Base-by-base conservation (phyloP, 2,113 vertebrate genomes). In the Abramis brama region DNA sequence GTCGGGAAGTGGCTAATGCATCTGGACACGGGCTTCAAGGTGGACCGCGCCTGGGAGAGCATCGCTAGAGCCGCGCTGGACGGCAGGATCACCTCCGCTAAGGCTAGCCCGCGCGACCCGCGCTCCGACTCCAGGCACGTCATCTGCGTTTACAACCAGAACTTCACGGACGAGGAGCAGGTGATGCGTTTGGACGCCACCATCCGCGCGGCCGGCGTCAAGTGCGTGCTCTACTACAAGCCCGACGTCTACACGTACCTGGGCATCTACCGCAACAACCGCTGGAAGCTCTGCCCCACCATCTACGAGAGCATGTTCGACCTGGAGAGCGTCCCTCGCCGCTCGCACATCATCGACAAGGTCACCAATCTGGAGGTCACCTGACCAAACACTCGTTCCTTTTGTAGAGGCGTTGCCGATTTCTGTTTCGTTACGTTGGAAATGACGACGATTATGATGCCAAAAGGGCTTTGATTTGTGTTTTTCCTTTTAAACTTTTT, bases 231-330 rank as follows among this genome's bases (percentile, higher is more conserved):
- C 5, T 91, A 92, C 79, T 97, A 97, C 94, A 97, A 97, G 91
- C 97, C 97, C 0, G 96, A 98, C 2, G 96, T 96, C 66, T 98
- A 98, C 92, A 96, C 96, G 1, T 95, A 97, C 87, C 91, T 98
- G 90, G 97, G 97, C 33, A 97, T 98, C 88, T 97, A 98, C 91
- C 91, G 97, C 0, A 96, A 95, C 86, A 97, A 98, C 90, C 95
- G 95, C 86, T 97, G 96, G 96, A 96, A 96, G 79, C 93, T 97
- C 57, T 97, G 96, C 74, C 97, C 97, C 19, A 97, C 97, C 36
- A 97, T 98, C 71, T 98, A 97, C 12, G 96, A 97, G 91, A 98
- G 97, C 93, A 95, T 94, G 80, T 97, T 96, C 33, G 96, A 97
- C 90, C 92, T 98, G 78, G 96, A 97, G 90, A 95, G 96, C 10